A percentile compares a stretch with the other conserved stretches of the same genome.
phyloP scores from a whole-genome alignment of 2,113 vertebrate genomes.

The western clawed frog (Xenopus tropicalis) region DNA sequence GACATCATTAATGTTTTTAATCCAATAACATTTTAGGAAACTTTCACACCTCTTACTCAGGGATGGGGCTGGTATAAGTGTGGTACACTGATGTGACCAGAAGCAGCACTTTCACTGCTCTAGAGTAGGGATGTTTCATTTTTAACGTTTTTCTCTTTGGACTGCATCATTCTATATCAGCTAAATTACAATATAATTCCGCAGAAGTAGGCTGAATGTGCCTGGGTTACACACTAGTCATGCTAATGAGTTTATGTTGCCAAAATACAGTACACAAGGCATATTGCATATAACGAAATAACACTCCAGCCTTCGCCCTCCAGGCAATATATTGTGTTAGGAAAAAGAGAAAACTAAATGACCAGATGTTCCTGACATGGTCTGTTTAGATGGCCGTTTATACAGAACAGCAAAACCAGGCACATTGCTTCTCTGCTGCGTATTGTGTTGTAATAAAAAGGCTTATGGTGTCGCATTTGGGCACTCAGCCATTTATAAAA shows the following conservation, averaged over 20 bases:
- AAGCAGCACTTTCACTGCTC: conserved; percentile 83
- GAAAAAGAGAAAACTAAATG: too few relatives aligned
- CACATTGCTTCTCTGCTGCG: conserved; percentile 49
- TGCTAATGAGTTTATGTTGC: conserved; percentile 59
- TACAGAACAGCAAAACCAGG: conserved; percentile 16
- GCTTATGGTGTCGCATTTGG: conserved; percentile 54
- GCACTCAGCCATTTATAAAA: conserved; percentile 52
- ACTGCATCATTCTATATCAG: conserved; percentile 46
- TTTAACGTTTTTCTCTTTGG: conserved; percentile 69
- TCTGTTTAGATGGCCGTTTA: conserved; percentile 23
- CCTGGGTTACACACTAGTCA: conserved; percentile 54
- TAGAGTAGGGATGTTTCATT: conserved; percentile 76
- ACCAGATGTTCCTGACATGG: neutral
- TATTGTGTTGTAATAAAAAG: conserved; percentile 49
- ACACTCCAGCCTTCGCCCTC: conserved; percentile 45
- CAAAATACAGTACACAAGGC: conserved; percentile 46
- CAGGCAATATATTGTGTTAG: neutral
- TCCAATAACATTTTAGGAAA: conserved; percentile 71
- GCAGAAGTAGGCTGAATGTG: conserved; percentile 56
- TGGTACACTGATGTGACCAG: conserved; percentile 78
- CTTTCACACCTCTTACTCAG: conserved; percentile 89
- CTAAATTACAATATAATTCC: conserved; percentile 62
- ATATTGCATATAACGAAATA: neutral
- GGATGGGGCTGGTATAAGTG: conserved; percentile 80
- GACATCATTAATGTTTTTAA: conserved; percentile 64